Base-by-base conservation (phyloP, 2,888 invertebrate genomes). In the Hymenopus coronatus region DNA sequence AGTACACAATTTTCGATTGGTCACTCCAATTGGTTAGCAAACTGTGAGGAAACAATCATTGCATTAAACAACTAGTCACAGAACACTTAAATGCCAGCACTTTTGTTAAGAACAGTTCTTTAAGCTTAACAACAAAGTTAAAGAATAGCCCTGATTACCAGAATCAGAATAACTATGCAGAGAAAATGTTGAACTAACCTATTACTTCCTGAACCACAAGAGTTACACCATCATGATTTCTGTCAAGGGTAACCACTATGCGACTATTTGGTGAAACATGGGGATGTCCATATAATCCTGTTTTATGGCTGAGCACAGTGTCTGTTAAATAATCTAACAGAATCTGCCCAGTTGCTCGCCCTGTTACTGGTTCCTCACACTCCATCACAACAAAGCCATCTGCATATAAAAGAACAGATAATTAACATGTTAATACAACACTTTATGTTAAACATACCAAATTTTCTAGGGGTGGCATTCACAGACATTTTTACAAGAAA, bases 311-410 rank as follows among this genome's bases (percentile, higher is more conserved):
- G 28, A 96, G 93, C 30, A 96, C 95, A 2, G 96, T 95, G 92
- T 97, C 96, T 2, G 96, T 96, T 90, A 97, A 93, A 92, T 96
- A 96, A 93, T 97, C 97, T 91, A 97, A 92, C 27, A 96, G 93
- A 82, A 97, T 93, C 93, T 96, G 96, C 0, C 96, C 96, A 0
- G 95, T 95, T 3, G 95, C 94, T 87, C 95, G 94, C 33, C 94
- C 94, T 9, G 95, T 96, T 70, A 95, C 94, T 83, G 96, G 96
- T 92, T 96, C 96, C 90, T 95, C 94, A 92, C 97, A 97, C 92
- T 96, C 95, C 92, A 97, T 94, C 89, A 97, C 94, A 9, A 96
- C 95, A 91, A 96, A 95, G 30, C 97, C 96, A 93, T 96, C 96
- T 96, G 92, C 40, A 92, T 92, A 27, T 20, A 83, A 25, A 46